A percentile compares a stretch with the other conserved stretches of the same genome.
phyloP scores from a whole-genome alignment of 2,797 vertebrate genomes.

The Oceanodroma leucorhoa region DNA sequence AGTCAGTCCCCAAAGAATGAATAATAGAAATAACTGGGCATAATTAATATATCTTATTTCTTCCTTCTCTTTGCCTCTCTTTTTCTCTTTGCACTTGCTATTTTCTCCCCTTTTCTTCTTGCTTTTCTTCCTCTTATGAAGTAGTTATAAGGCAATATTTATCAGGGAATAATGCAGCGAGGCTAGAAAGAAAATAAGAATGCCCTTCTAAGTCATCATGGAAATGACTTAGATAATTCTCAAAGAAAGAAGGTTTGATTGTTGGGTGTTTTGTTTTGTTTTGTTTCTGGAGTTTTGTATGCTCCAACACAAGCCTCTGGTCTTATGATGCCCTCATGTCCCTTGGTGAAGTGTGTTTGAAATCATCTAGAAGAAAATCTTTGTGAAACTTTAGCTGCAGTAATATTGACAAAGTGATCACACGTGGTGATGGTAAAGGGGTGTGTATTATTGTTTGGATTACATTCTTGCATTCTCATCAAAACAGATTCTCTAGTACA shows the following conservation, averaged over 20 bases:
- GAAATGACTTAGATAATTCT: not conserved
- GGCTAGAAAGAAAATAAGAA: not conserved
- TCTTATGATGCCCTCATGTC: not conserved
- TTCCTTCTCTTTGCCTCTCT: not conserved
- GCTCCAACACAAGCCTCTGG: not conserved
- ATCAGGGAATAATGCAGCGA: not conserved
- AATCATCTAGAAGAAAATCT: not conserved
- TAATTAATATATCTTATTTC: not conserved
- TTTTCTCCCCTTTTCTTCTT: not conserved
- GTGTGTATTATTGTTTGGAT: not conserved
- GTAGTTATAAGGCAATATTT: not conserved
- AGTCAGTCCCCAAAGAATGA: not conserved
- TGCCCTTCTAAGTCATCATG: not conserved
- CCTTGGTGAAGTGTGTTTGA: not conserved
- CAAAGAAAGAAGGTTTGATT: not conserved
- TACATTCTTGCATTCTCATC: not conserved
- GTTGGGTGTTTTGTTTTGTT: not conserved
- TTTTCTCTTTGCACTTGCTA: rapidly evolving
- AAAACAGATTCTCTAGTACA: not conserved
- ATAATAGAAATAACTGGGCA: not conserved
- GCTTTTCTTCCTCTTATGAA: not conserved
- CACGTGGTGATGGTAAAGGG: not conserved
- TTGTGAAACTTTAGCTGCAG: not conserved
- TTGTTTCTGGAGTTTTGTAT: not conserved
- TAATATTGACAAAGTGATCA: not conserved